Evolutionary conservation across 2,888 invertebrate species (phyloP).

Genomic region (Acrobasis consociella): DNA sequence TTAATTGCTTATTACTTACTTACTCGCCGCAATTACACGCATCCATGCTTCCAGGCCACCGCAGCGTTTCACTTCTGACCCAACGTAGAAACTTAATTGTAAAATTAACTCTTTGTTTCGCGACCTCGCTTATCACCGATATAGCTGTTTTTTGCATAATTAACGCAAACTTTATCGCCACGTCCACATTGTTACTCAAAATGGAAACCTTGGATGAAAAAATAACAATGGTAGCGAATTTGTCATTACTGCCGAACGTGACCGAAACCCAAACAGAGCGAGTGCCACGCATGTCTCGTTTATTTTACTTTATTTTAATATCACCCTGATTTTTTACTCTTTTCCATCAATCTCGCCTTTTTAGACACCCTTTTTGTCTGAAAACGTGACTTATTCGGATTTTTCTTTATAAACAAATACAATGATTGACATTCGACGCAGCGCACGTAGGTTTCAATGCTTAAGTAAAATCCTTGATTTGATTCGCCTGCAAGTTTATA

Average conservation of each 20-base stretch:
- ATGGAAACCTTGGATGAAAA: slow-evolving; percentile 70
- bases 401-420: slow-evolving; percentile 48
- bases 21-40: slow-evolving; percentile 78
- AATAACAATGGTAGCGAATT: slow-evolving; percentile 72
- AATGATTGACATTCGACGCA: slow-evolving; percentile 38
- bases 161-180: slow-evolving; percentile 69
- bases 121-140: slow-evolving; percentile 42
- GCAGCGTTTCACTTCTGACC: slow-evolving; percentile 76
- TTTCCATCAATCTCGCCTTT: slow-evolving; percentile 58
- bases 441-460: slow-evolving; percentile 30
- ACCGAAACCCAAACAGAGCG: slow-evolving; percentile 64
- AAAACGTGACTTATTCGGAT: slow-evolving; percentile 62
- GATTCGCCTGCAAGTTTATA: not conserved
- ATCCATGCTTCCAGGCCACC: slow-evolving; percentile 72
- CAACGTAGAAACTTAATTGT: slow-evolving; percentile 63
- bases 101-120: slow-evolving; percentile 59
- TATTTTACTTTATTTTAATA: slow-evolving; percentile 73
- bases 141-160: slow-evolving; percentile 56
- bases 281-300: slow-evolving; percentile 60
- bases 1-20: slow-evolving; percentile 74
- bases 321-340: slow-evolving; percentile 69
- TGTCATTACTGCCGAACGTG: slow-evolving; percentile 75
- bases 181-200: slow-evolving; percentile 69
- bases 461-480: not conserved
- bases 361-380: slow-evolving; percentile 53